These are phyloP conservation scores for Thrips palmi DNA, from an alignment of 1,140 invertebrate species.

Conservation along the genomic window DNA sequence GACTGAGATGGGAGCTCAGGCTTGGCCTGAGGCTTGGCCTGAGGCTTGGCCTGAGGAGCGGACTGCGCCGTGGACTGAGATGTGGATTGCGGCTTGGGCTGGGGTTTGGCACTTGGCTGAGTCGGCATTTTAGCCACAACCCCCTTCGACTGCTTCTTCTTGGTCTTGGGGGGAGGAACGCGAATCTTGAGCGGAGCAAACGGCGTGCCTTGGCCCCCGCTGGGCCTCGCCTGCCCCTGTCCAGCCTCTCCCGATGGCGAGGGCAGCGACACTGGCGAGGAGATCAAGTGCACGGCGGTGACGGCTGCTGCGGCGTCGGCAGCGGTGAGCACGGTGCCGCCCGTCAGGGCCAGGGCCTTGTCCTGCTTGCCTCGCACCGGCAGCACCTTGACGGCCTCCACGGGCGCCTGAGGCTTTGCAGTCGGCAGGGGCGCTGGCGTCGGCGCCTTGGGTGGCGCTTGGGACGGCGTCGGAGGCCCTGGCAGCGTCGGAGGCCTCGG, in stretches of 20 bases:
- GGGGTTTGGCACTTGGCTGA: background rate
- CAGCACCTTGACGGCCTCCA: background rate
- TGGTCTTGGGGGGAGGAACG: background rate
- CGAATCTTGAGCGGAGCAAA: background rate
- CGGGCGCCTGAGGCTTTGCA: background rate
- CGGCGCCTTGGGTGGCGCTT: constrained; percentile 3
- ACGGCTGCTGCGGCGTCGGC: background rate
- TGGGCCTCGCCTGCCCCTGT: background rate
- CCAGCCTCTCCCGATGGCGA: background rate
- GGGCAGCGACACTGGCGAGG: background rate
- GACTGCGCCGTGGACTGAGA: background rate
- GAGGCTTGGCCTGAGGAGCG: background rate
- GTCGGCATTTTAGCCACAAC: background rate
- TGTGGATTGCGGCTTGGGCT: background rate
- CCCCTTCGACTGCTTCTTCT: background rate
- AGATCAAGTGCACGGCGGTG: constrained; percentile 2
- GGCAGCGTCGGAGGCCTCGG: constrained; percentile 1
- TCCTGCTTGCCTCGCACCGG: background rate
- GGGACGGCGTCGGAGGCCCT: constrained; percentile 6
- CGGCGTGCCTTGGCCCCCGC: too few relatives aligned
- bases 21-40: background rate
- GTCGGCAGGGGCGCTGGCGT: constrained; percentile 1
- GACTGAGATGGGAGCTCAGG: background rate
- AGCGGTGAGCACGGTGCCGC: constrained; percentile 6
- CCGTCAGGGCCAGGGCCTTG: constrained; percentile 4